A percentile compares a stretch with the other conserved stretches of the same genome.
phyloP scores from a whole-genome alignment of 2,888 invertebrate species.

The Dichetophora obliterata region DNA sequence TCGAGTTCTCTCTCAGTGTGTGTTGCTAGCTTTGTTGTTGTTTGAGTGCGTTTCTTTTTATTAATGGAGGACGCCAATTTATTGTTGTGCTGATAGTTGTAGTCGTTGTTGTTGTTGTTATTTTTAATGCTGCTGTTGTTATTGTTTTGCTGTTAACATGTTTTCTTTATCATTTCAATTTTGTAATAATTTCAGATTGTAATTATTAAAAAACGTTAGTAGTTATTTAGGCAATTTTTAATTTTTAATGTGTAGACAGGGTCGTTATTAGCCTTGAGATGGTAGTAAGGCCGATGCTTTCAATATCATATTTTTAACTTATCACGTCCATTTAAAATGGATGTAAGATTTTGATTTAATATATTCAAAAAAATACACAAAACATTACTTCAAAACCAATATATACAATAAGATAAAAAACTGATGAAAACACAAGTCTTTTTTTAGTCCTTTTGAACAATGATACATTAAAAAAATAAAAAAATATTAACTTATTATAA shows the following conservation, averaged over 20 bases:
- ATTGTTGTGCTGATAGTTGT: constrained; percentile 21
- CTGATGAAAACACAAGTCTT: too few species aligned
- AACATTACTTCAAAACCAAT: too few species aligned
- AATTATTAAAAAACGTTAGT: not conserved
- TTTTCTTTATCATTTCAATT: constrained; percentile 23
- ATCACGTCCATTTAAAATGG: too few species aligned
- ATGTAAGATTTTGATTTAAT: too few species aligned
- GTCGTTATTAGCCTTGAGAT: not conserved
- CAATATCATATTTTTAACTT: too few species aligned
- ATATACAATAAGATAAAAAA: too few species aligned
- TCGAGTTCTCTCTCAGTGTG: not conserved
- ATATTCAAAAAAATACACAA: too few species aligned
- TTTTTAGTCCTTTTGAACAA: too few species aligned
- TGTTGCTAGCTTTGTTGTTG: not conserved
- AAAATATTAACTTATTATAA: too few species aligned
- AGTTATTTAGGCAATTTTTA: not conserved
- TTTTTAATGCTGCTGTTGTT: constrained; percentile 13
- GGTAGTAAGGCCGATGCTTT: not conserved
- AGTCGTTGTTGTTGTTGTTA: constrained; percentile 42
- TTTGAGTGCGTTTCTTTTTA: constrained; percentile 27
- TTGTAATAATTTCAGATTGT: constrained; percentile 38
- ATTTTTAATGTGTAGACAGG: not conserved
- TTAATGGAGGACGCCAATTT: constrained; percentile 49
- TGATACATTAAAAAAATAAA: too few species aligned
- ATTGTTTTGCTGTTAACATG: constrained; percentile 22